These are phyloP conservation scores for Aphyosemion australe DNA, from an alignment of 2,113 vertebrate species.

Conservation along the genomic window DNA sequence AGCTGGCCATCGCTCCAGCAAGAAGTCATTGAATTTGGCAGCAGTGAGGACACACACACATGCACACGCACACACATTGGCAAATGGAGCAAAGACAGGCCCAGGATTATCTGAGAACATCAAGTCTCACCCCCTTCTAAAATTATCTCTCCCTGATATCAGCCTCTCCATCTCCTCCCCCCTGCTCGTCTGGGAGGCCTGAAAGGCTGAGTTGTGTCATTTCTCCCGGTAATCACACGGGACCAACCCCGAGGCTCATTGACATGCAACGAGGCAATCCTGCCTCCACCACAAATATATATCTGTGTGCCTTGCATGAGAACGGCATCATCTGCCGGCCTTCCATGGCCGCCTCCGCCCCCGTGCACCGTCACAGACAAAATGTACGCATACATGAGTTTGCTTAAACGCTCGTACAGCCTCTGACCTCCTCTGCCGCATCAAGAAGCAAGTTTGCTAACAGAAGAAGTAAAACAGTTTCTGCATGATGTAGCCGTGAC, in stretches of 20 bases:
- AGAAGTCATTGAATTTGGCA: constrained; percentile 24
- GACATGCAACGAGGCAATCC: constrained; percentile 63
- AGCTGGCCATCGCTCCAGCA: constrained; percentile 27
- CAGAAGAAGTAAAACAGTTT: constrained; percentile 29
- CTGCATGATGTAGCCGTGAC: constrained; percentile 22
- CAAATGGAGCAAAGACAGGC: constrained; percentile 24
- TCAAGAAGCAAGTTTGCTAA: constrained; percentile 13
- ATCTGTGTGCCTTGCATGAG: constrained; percentile 56
- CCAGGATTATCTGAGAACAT: constrained; percentile 55
- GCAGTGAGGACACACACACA: background rate
- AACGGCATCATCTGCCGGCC: constrained; percentile 48
- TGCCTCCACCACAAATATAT: constrained; percentile 55
- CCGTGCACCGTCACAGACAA: constrained; percentile 1
- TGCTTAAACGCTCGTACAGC: constrained; percentile 10
- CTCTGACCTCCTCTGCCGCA: constrained; percentile 39
- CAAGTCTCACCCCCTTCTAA: constrained; percentile 47
- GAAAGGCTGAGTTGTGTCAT: constrained; percentile 54
- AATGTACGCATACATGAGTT: constrained; percentile 8
- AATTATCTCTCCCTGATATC: constrained; percentile 42
- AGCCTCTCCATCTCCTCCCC: constrained; percentile 23
- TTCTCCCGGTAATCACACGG: constrained; percentile 54
- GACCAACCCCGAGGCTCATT: constrained; percentile 59
- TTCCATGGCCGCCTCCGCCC: background rate
- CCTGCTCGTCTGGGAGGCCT: constrained; percentile 24
- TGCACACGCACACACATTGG: background rate